A percentile compares a stretch with the other conserved stretches of the same genome.
Evolutionary conservation across 2,113 vertebrate genomes (phyloP).

Genomic region (Serilophus lunatus): DNA sequence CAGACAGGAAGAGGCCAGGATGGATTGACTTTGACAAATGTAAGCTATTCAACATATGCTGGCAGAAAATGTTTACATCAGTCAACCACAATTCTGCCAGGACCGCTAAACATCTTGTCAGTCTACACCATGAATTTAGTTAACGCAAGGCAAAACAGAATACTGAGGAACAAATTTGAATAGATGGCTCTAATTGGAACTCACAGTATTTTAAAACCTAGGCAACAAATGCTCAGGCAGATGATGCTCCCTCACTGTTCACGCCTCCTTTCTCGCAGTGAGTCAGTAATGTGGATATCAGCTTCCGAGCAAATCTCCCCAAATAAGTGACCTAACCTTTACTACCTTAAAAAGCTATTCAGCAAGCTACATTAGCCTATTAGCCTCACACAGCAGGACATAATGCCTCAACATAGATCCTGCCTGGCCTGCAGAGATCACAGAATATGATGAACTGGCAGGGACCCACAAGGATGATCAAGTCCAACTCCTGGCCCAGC

Average conservation of each 20-base stretch:
- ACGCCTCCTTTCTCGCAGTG: neutral
- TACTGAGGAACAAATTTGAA: neutral
- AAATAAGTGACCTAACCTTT: neutral
- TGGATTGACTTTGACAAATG: conserved; percentile 54
- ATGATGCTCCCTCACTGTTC: neutral
- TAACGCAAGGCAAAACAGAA: conserved; percentile 27
- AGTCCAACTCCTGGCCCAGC: neutral
- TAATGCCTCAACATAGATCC: neutral
- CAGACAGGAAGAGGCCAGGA: conserved; percentile 4
- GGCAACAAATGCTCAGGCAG: neutral
- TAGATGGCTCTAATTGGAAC: neutral
- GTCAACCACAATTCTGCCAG: conserved; percentile 31
- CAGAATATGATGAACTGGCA: neutral
- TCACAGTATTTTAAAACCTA: neutral
- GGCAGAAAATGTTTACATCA: conserved; percentile 55
- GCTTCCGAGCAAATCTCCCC: neutral
- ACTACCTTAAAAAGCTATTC: neutral
- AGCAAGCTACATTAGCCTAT: neutral
- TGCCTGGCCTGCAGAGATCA: neutral
- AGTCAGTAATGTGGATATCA: neutral
- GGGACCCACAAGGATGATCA: neutral
- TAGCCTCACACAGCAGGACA: neutral
- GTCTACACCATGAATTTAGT: neutral
- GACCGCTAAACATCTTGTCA: conserved; percentile 40
- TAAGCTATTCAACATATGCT: conserved; percentile 40